These are phyloP conservation scores for Miniopterus natalensis DNA, from an alignment of 2,113 vertebrate species.

Conservation along the genomic window DNA sequence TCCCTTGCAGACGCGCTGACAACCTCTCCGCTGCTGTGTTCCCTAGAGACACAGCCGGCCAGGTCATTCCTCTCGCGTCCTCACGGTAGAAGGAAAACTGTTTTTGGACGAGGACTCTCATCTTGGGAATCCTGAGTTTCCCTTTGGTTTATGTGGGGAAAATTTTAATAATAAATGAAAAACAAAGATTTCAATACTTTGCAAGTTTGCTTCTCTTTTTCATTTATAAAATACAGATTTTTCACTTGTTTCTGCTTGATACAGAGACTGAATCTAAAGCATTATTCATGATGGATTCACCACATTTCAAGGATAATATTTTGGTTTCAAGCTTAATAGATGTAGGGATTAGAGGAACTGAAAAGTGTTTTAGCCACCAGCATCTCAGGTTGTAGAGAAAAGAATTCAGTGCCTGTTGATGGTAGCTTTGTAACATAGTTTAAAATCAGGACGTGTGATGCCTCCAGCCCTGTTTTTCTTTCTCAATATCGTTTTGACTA, in stretches of 20 bases:
- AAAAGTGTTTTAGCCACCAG: background rate
- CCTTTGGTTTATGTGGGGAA: background rate
- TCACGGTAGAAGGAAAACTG: background rate
- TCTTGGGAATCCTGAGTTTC: background rate
- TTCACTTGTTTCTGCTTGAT: conserved; percentile 19
- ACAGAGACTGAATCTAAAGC: background rate
- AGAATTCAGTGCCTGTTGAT: background rate
- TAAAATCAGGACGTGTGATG: background rate
- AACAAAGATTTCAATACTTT: background rate
- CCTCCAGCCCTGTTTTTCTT: background rate
- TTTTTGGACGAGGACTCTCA: background rate
- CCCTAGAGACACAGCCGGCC: background rate
- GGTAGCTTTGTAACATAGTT: background rate
- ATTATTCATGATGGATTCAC: background rate
- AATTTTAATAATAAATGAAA: background rate
- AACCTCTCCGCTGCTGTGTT: background rate
- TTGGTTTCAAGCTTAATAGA: background rate
- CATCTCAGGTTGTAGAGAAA: background rate
- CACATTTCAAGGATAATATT: background rate
- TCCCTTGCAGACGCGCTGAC: background rate
- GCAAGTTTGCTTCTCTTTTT: conserved; percentile 30
- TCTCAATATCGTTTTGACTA: background rate
- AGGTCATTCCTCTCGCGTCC: background rate
- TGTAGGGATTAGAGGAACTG: background rate
- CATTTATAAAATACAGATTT: conserved; percentile 33